Conservation (phyloP, 2,797 vertebrate species). For the Taenioides sp. region DNA sequence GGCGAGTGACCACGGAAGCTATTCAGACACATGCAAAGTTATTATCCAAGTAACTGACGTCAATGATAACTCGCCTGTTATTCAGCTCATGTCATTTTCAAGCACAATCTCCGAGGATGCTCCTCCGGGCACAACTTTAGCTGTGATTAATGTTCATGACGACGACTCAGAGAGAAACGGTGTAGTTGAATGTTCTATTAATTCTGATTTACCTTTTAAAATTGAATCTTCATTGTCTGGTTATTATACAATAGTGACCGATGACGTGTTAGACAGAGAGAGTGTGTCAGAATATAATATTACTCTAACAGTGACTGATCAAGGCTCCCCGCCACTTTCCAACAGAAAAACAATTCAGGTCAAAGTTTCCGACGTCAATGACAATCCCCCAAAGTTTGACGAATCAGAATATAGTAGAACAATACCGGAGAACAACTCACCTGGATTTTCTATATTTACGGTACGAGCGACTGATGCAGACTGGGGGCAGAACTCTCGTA, state of each 20-base stretch:
- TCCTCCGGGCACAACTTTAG: conserved; percentile 56
- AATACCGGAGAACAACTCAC: conserved; percentile 73
- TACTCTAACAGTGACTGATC: conserved; percentile 63
- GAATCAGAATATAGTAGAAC: conserved; percentile 54
- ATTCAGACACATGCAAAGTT: conserved; percentile 73
- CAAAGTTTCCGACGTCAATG: conserved; percentile 75
- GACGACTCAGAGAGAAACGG: conserved; percentile 70
- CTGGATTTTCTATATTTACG: conserved; percentile 70
- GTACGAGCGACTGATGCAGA: conserved; percentile 74
- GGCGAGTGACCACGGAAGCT: conserved; percentile 72
- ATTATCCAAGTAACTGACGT: conserved; percentile 80
- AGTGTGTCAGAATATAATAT: conserved; percentile 23
- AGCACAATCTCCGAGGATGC: conserved; percentile 64
- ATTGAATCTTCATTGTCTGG: conserved; percentile 71
- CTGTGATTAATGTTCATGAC: conserved; percentile 68
- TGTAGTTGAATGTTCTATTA: conserved; percentile 63
- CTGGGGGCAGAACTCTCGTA: conserved; percentile 69
- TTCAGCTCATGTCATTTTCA: conserved; percentile 67
- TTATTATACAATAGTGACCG: conserved; percentile 74
- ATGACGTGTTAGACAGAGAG: conserved; percentile 47
- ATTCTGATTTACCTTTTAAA: conserved; percentile 67
- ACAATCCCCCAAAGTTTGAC: conserved; percentile 69
- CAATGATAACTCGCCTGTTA: conserved; percentile 81
- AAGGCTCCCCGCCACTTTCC: conserved; percentile 67
- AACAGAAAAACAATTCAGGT: conserved; percentile 58